Evolutionary conservation across 2,113 vertebrate genomes (phyloP).

Genomic region (Gorilla gorilla): DNA sequence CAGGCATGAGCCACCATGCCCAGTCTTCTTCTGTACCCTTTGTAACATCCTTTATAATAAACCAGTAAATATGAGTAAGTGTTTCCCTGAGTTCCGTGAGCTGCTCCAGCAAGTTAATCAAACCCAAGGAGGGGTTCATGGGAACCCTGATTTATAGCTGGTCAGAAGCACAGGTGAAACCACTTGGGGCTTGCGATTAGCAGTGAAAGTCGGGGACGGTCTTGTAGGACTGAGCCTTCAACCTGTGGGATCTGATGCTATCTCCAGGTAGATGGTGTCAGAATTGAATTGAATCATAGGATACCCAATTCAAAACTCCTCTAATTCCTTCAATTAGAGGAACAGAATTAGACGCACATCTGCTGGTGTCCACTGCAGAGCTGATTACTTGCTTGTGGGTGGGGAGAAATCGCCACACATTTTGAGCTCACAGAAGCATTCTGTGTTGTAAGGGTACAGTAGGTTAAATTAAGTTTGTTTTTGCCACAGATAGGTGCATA

Average conservation of each 20-base stretch:
- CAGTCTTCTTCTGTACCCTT: no score
- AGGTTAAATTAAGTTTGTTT: not conserved
- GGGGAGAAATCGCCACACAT: not conserved
- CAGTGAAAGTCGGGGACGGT: rapidly evolving
- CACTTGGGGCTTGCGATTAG: not conserved
- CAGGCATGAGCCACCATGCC: no score
- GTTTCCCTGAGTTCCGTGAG: not conserved
- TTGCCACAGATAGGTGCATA: not conserved
- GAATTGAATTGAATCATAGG: not conserved
- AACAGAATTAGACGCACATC: not conserved
- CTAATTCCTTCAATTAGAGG: no score
- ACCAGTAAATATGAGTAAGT: not conserved
- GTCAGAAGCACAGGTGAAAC: not conserved
- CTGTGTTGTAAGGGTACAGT: not conserved
- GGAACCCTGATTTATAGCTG: not conserved
- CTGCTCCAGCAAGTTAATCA: not conserved
- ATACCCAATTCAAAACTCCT: not conserved
- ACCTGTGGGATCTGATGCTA: not conserved
- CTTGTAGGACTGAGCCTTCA: not conserved
- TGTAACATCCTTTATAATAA: not conserved
- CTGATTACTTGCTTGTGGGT: not conserved
- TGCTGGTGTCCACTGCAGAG: not conserved
- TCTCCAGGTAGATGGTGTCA: not conserved
- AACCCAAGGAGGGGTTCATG: not conserved
- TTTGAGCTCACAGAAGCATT: not conserved